Percentiles rank a stretch among this genome's conserved stretches.
phyloP scores from a whole-genome alignment of 2,113 vertebrate genomes.

The Chloebia gouldiae region DNA sequence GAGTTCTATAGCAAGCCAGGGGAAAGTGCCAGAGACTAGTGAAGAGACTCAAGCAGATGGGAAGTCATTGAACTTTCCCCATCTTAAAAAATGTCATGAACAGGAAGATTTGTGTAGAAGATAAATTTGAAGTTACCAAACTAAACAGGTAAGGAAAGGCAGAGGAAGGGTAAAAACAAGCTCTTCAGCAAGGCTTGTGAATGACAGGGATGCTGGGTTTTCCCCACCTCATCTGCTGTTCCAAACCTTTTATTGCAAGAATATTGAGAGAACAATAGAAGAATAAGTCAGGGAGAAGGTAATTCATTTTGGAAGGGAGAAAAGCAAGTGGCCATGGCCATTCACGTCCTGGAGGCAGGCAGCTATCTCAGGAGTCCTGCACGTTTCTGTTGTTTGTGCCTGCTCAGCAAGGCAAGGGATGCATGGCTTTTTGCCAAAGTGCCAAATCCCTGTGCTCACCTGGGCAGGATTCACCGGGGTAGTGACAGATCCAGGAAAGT shows the following conservation, averaged over 20 bases:
- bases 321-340: not conserved
- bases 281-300: not conserved
- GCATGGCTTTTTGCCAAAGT: not conserved
- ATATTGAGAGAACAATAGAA: not conserved
- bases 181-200: not conserved
- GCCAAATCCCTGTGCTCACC: not conserved
- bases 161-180: not conserved
- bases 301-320: not conserved
- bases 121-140: not conserved
- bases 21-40: not conserved
- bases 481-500: not conserved
- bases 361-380: not conserved
- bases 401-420: not conserved
- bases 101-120: not conserved
- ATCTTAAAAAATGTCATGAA: not conserved
- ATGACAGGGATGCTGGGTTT: not conserved
- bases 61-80: not conserved
- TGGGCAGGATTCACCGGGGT: fast-evolving
- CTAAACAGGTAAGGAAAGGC: not conserved
- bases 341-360: not conserved
- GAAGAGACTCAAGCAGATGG: not conserved
- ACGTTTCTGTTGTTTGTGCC: not conserved
- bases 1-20: fast-evolving
- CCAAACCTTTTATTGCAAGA: not conserved
- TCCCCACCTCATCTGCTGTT: not conserved